These are phyloP conservation scores for Fukomys damarensis DNA, from an alignment of 2,113 vertebrate species.

Conservation along the genomic window DNA sequence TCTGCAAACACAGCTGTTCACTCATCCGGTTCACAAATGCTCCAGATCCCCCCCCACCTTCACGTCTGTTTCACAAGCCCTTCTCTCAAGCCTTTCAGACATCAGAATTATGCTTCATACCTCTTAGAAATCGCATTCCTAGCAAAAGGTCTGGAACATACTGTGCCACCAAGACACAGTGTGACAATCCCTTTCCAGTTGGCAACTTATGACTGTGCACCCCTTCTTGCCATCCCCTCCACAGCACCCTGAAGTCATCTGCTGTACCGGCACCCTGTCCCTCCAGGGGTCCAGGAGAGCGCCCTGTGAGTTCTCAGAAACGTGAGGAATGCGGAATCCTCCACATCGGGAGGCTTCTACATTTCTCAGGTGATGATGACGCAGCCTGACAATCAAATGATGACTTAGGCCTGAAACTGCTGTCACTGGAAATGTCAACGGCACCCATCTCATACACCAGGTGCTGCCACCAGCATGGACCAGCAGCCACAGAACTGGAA, in stretches of 20 bases:
- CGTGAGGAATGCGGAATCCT: not conserved
- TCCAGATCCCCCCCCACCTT: not conserved
- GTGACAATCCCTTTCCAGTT: not conserved
- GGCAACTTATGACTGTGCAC: not conserved
- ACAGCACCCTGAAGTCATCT: not conserved
- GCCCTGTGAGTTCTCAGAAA: not conserved
- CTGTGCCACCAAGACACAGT: not conserved
- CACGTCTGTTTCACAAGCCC: not conserved
- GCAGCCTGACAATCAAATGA: no score
- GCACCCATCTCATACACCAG: no score
- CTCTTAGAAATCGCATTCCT: not conserved
- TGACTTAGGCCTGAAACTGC: no score
- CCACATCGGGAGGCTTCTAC: no score
- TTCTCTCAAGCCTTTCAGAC: conserved; percentile 4
- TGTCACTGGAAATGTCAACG: no score
- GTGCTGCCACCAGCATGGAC: no score
- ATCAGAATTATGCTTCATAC: not conserved
- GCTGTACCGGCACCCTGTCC: not conserved
- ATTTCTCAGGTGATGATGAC: no score
- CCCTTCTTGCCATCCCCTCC: not conserved
- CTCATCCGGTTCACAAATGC: not conserved
- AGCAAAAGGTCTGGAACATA: not conserved
- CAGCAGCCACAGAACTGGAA: no score
- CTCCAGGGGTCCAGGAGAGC: not conserved
- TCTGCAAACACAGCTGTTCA: no score